A percentile compares a stretch with the other conserved stretches of the same genome.
Conservation (phyloP, 2,113 vertebrate species). For the Porphyrio hochstetteri region DNA sequence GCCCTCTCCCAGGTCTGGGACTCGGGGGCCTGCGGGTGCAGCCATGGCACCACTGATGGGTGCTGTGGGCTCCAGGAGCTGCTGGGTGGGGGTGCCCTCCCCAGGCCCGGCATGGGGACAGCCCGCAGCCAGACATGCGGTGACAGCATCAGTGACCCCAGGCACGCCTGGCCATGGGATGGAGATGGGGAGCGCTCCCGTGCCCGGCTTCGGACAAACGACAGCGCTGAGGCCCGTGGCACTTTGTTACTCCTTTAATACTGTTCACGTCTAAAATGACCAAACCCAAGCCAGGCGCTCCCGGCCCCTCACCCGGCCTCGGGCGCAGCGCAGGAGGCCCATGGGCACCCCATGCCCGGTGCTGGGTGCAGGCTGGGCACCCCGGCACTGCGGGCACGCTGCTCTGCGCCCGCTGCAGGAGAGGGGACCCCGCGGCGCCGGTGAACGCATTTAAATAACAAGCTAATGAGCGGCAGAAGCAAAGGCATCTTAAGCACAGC, state of each 20-base stretch:
- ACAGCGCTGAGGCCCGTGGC: fast-evolving
- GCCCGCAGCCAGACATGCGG: not conserved
- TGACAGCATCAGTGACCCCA: not conserved
- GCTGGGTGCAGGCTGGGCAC: not conserved
- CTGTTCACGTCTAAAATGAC: constrained; percentile 49
- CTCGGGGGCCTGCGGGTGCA: not conserved
- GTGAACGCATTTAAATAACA: constrained; percentile 38
- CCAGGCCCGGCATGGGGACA: fast-evolving
- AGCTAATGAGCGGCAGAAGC: constrained; percentile 31
- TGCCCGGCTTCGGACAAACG: not conserved
- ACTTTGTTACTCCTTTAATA: constrained; percentile 38
- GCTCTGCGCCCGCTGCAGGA: not conserved
- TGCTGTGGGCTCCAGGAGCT: not conserved
- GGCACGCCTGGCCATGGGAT: fast-evolving
- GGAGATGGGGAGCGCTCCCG: fast-evolving
- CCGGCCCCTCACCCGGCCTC: not conserved
- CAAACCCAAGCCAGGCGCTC: constrained; percentile 31
- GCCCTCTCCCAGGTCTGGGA: no score
- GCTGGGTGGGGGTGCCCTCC: no score
- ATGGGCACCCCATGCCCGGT: not conserved
- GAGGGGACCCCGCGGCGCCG: not conserved
- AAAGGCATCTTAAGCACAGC: not conserved
- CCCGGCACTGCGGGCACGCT: not conserved
- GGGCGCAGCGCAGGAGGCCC: not conserved
- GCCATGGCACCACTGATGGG: not conserved